phyloP scores from a whole-genome alignment of 2,113 vertebrate species.

The Cyanistes caeruleus region DNA sequence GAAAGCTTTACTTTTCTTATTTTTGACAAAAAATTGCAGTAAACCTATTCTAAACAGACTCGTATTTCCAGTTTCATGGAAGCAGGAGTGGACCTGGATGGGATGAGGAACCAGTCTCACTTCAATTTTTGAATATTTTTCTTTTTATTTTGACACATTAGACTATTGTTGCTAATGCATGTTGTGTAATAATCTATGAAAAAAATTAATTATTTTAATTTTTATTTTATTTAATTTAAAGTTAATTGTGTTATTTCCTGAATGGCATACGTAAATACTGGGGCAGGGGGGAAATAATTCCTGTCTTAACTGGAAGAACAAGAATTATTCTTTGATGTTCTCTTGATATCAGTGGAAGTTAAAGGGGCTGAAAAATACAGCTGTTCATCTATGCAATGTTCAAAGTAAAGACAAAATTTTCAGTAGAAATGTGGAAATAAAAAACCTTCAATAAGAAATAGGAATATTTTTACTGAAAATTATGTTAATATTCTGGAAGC shows the following conservation, averaged over 20 bases:
- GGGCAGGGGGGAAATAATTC: neutral
- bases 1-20: neutral
- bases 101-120: neutral
- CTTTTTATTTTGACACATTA: accelerated
- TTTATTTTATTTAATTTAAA: too few relatives aligned
- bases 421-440: neutral
- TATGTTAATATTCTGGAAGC: neutral
- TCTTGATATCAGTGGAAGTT: neutral
- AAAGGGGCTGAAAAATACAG: neutral
- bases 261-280: neutral
- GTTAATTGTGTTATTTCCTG: neutral
- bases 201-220: neutral
- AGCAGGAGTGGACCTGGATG: neutral
- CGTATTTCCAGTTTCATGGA: neutral
- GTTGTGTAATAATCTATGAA: neutral
- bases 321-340: neutral
- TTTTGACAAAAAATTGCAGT: neutral
- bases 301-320: neutral
- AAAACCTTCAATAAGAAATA: neutral
- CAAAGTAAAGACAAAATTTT: neutral
- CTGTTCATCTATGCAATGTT: neutral
- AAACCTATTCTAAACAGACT: neutral
- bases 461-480: neutral
- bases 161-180: neutral
- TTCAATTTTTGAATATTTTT: neutral